Base-by-base conservation (phyloP, 2,888 invertebrate species). In the Xestia xanthographa region DNA sequence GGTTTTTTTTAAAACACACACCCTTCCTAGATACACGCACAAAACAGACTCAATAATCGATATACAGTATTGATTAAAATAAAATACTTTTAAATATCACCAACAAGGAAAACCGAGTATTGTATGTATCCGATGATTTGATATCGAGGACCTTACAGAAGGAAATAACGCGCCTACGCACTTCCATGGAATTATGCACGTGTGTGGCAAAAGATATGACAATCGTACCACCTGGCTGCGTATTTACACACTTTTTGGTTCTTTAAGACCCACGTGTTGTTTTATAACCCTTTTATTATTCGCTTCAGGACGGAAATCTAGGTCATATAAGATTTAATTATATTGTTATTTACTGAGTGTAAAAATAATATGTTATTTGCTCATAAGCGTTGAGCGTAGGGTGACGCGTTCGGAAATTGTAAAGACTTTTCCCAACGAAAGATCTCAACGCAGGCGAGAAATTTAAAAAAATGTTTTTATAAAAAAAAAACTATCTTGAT, bases 111-210 rank as follows among this genome's bases (percentile, higher is more conserved):
- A 85, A 85, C 60, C 48, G 26, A 74, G 70, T 78, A 73, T 70
- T 63, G 22, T 58, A 50, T 62, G 69, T 66, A 43, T 5, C 58
- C 34, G 48, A 43, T 29, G 69, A 76, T 72, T 68, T 72, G 66
- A 73, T 73, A 60, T 56, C 22, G 66, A 82, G 85, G 85, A 78
- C 82, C 79, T 82, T 84, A 79, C 68, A 80, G 65, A 82, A 82
- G 74, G 79, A 79, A 82, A 87, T 85, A 79, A 75, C 43, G 70
- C 82, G 77, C 84, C 81, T 77, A 79, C 80, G 82, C 75, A 74
- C 66, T 79, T 84, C 84, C 80, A 87, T 69, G 73, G 80, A 84
- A 86, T 77, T 84, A 84, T 85, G 82, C 84, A 84, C 84, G 82
- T 87, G 86, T 84, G 87, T 68, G 77, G 75, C 65, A 75, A 71